Evolutionary conservation across 1,140 invertebrate species (phyloP).

Genomic region (Adelges cooleyi): DNA sequence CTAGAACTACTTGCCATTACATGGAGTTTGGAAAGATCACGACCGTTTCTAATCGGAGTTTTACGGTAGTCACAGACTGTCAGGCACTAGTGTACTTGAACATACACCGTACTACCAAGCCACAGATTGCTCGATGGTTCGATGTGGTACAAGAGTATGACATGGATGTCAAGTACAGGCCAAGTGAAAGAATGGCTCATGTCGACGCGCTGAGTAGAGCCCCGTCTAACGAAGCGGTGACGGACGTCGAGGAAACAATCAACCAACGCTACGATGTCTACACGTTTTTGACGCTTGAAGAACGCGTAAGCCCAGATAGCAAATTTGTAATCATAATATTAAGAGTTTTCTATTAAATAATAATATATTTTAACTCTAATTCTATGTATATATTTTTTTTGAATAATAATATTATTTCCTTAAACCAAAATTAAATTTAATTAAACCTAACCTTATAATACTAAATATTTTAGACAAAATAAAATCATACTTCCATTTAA

Average conservation of each 20-base stretch:
- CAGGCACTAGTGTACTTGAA: background rate
- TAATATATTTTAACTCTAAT: too few species aligned
- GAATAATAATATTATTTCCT: too few species aligned
- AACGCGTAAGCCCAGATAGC: background rate
- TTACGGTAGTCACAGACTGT: too few species aligned
- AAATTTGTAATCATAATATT: too few species aligned
- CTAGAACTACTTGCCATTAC: background rate
- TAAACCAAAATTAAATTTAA: too few species aligned
- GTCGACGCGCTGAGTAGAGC: constrained; percentile 37
- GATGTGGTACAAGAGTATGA: constrained; percentile 34
- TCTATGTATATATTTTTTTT: too few species aligned
- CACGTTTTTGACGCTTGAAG: background rate
- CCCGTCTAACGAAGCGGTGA: background rate
- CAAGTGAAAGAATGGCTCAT: constrained; percentile 35
- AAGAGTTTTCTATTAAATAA: too few species aligned
- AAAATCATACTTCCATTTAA: too few species aligned
- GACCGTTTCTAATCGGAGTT: too few species aligned
- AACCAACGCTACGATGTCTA: background rate
- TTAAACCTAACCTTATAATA: too few species aligned
- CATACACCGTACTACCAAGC: constrained; percentile 31
- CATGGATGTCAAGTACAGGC: constrained; percentile 33
- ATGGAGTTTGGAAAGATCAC: background rate
- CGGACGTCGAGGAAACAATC: background rate
- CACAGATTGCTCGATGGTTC: constrained; percentile 36
- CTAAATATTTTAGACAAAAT: too few species aligned